Evolutionary conservation across 2,888 invertebrate genomes (phyloP).

Genomic region (Terebella lapidaria): DNA sequence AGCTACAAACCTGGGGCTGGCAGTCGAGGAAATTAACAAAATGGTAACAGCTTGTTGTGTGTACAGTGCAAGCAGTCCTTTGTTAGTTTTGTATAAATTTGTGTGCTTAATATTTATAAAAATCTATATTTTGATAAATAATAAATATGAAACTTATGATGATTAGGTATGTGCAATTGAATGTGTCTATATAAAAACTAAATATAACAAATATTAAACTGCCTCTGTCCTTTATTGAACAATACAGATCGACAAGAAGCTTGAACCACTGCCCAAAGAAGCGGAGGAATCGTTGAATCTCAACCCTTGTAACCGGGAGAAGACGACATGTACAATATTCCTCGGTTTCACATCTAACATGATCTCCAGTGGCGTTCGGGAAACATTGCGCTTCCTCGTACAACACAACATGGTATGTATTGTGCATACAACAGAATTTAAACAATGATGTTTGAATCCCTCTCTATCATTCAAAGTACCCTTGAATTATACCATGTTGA

Average conservation of each 20-base stretch:
- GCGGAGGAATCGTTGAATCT: constrained; percentile 63
- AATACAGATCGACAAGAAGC: constrained; percentile 66
- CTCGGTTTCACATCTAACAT: constrained; percentile 96
- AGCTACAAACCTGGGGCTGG: constrained; percentile 88
- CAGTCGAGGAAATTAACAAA: constrained; percentile 83
- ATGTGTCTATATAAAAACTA: no score
- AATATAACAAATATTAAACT: no score
- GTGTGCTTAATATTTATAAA: constrained; percentile 4
- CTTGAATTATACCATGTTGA: no score
- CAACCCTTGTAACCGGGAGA: constrained; percentile 59
- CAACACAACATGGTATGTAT: constrained; percentile 71
- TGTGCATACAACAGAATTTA: no score
- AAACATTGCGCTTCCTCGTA: constrained; percentile 80
- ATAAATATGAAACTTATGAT: background rate
- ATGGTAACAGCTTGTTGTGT: no score
- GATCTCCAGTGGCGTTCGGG: constrained; percentile 89
- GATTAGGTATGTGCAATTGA: background rate
- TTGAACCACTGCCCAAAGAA: constrained; percentile 66
- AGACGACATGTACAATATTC: constrained; percentile 80
- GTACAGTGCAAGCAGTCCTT: constrained; percentile 34
- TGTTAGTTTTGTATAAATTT: background rate
- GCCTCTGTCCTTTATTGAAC: no score
- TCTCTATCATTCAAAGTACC: background rate
- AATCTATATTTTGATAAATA: constrained; percentile 5
- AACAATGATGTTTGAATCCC: background rate